Base-by-base conservation (phyloP, 2,888 invertebrate species). In the Leptinotarsa haldemani region DNA sequence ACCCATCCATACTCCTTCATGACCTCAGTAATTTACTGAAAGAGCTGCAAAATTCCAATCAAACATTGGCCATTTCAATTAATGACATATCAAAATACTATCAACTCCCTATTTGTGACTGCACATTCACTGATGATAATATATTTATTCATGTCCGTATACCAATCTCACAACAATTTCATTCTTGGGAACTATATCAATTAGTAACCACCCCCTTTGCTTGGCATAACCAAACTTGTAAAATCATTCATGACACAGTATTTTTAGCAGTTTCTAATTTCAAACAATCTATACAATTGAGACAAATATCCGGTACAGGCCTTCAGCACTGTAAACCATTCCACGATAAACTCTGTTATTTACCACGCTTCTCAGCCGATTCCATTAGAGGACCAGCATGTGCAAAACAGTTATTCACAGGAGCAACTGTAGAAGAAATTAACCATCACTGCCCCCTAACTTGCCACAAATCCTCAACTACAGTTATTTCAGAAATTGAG, bases 121-220 rank as follows among this genome's bases (percentile, higher is more conserved):
- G 78, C 67, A 69, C 75, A 3, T 64, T 79, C 40, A 46, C 63
- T 63, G 40, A 70, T 4, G 16, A 65, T 4, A 63, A 67, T 22
- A 71, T 79, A 1, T 30, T 50, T 4, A 65, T 79, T 5, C 68
- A 73, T 22, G 47, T 79, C 1, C 64, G 70, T 40, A 66, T 78
- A 3, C 78, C 78, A n/a, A 71, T 77, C 18, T 69, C 30, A 2
- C 69, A 71, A 63, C 40, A 18, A 13, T 18, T 22, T 2, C 12
- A 66, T 15, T 52, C 52, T 13, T 76, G 79, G 79, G 66, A 75
- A 67, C 48, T 78, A 13, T 73, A 52, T 40, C 74, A 78, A 69
- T 64, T 79, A n/a, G 61, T 73, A 4, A 74, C 77, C 12, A 73
- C 71, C 16, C 79, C 78, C n/a, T 79, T 79, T 68, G 76, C 76